Base-by-base conservation (phyloP, 1,140 invertebrate species). In the Papilio helenus region DNA sequence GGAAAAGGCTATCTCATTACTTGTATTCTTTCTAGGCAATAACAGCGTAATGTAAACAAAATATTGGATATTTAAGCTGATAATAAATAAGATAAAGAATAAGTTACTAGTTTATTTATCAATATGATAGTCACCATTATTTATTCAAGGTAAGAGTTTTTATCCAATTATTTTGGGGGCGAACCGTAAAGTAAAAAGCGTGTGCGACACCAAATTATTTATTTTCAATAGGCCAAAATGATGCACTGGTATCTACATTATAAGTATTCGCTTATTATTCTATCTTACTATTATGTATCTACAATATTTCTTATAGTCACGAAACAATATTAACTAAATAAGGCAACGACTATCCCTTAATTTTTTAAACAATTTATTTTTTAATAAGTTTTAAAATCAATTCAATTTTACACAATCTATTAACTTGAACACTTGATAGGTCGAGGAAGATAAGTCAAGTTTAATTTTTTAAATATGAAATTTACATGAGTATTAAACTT, bases 311-410 rank as follows among this genome's bases (percentile, higher is more conserved):
- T 92, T 93, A 90, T 89, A 93, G 88, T 93, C 91, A 94, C 88
- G 92, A 94, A 94, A 93, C 86, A 94, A 94, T 94, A 92, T 91
- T 84, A 94, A 93, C 92, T 93, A 93, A 94, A 94, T 94, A 94
- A 94, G 93, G 93, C 93, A 94, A 93, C 93, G 90, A 92, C 92
- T 93, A 93, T 92, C 91, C 87, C 90, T 91, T 93, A 91, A 87
- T 84, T 87, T 89, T 85, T 82, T 92, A 89, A 90, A 92, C 85
- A 88, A 91, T 90, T 89, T n/a, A n/a, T 88, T 87, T 92, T 89
- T 87, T 87, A 85, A 82, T 83, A 55, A 20, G 51, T 55, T 86
- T 79, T 82, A 84, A 88, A 87, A 86, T 82, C 34, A 82, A 80
- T 84, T 81, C 73, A 84, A 80, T 85, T 87, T 84, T 83, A 84